A percentile compares a stretch with the other conserved stretches of the same genome.
Evolutionary conservation across 92 coral and sea anemone genomes (phyloP).

Genomic region (Montipora capitata): DNA sequence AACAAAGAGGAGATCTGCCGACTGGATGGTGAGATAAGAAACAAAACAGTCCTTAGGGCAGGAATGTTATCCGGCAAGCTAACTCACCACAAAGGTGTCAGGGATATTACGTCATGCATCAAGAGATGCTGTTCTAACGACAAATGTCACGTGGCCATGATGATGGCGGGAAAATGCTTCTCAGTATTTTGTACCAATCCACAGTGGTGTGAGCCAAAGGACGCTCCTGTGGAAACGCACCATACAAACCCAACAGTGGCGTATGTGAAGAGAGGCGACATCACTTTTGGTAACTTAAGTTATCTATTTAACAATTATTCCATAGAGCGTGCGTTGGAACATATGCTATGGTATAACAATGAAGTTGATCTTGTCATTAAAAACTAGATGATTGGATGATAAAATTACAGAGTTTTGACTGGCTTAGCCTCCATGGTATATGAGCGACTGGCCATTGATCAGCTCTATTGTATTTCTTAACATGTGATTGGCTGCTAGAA

Average conservation of each 20-base stretch:
- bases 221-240: constrained; percentile 89
- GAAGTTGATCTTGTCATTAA: too few relatives aligned
- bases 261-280: constrained; percentile 90
- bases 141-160: constrained; percentile 95
- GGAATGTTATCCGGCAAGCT: constrained; percentile 98
- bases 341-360: too few relatives aligned
- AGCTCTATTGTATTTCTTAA: too few relatives aligned
- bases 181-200: constrained; percentile 89
- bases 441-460: too few relatives aligned
- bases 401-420: too few relatives aligned
- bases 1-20: constrained; percentile 82
- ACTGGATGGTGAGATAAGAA: constrained; percentile 87
- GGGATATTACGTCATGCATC: constrained; percentile 88
- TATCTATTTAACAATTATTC: too few relatives aligned
- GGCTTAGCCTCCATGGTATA: too few relatives aligned
- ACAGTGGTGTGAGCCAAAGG: constrained; percentile 87
- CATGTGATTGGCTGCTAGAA: too few relatives aligned
- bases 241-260: constrained; percentile 91
- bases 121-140: constrained; percentile 87
- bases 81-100: constrained; percentile 84
- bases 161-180: constrained; percentile 94
- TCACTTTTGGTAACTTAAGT: constrained; percentile 82
- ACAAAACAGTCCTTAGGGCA: constrained; percentile 91
- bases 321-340: too few relatives aligned
- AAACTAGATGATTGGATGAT: too few relatives aligned